Evolutionary conservation across 2,797 vertebrate species (phyloP), one percentile per base, ranked within the genome.

Genomic region (Coreius guichenoti): DNA sequence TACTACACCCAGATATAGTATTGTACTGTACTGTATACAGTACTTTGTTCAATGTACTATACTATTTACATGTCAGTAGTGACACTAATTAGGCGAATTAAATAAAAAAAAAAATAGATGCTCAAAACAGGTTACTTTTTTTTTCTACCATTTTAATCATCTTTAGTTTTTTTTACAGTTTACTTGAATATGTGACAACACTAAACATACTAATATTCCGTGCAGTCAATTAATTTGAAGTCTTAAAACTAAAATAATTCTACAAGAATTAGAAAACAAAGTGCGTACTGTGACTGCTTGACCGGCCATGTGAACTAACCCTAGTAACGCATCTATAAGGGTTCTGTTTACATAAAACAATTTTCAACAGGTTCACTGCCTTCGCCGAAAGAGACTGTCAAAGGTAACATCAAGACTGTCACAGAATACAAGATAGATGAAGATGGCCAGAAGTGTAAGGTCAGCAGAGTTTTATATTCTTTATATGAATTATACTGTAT

Each of bases 391-490:
- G 98, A 99, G 91, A 95, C 96, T 0, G 94, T 98, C 84, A 98
- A 97, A 68, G 98, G 98, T 61, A 99, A 98, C 86, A 96, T 98
- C 56, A 99, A 99, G 94, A 99, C 97, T 0, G 88, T 97, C 88
- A 99, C 96, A 0, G 98, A 99, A 74, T 99, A 99, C 84, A 97
- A 98, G 51, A 95, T 99, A 82, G 97, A 99, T 6, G 97, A 98
- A 21, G 96, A 99, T 33, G 98, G 96, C 47, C 97, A 96, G 87
- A 99, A 98, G 89, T 94, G 93, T 77, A 99, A 98, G 96, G 98
- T 98, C 91, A 92, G 87, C 23, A 14, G 4, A 45, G 8, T 31
- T 70, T 36, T 61, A 29, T 26, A 31, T 29, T 1, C 0, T 31
- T 26, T 29, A 7, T 63, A 56, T 43, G 39, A 43, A 43, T 8